A percentile compares a stretch with the other conserved stretches of the same genome.
phyloP scores from a whole-genome alignment of 1,140 invertebrate species.

The Coptotermes formosanus region DNA sequence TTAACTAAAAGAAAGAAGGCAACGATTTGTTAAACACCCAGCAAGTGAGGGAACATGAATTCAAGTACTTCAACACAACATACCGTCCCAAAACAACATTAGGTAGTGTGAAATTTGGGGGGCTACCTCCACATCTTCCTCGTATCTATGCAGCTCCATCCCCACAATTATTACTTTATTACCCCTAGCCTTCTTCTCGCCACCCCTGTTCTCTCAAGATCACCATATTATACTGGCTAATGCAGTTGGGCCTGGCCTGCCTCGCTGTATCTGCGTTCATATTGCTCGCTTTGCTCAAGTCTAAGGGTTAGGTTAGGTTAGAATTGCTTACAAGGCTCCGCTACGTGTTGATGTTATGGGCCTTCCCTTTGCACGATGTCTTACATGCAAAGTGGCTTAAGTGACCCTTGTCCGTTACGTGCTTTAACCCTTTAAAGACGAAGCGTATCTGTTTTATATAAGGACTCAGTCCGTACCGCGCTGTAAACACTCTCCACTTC shows the following conservation, averaged over 20 bases:
- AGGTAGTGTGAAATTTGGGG: neutral
- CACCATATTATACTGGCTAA: neutral
- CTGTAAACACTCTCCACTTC: too few relatives aligned
- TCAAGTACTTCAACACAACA: neutral
- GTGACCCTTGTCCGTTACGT: neutral
- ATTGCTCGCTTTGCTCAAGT: neutral
- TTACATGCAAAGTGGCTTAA: neutral
- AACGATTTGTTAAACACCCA: neutral
- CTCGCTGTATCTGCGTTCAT: neutral
- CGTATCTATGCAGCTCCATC: neutral
- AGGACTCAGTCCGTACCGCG: too few relatives aligned
- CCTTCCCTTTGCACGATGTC: neutral
- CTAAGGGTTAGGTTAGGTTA: neutral
- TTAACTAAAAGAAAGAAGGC: too few relatives aligned
- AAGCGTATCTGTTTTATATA: too few relatives aligned
- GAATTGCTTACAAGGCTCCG: conserved; percentile 4
- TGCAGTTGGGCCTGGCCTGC: neutral
- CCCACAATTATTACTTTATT: neutral
- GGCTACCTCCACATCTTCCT: neutral
- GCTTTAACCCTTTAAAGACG: too few relatives aligned
- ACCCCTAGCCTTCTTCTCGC: neutral
- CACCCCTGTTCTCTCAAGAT: neutral
- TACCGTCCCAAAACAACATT: neutral
- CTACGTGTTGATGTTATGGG: neutral
- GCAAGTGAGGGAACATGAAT: neutral